Percentiles rank a stretch among this genome's conserved stretches.
These are phyloP conservation scores for Alectura lathami DNA, from an alignment of 2,113 vertebrate genomes.

Conservation along the genomic window DNA sequence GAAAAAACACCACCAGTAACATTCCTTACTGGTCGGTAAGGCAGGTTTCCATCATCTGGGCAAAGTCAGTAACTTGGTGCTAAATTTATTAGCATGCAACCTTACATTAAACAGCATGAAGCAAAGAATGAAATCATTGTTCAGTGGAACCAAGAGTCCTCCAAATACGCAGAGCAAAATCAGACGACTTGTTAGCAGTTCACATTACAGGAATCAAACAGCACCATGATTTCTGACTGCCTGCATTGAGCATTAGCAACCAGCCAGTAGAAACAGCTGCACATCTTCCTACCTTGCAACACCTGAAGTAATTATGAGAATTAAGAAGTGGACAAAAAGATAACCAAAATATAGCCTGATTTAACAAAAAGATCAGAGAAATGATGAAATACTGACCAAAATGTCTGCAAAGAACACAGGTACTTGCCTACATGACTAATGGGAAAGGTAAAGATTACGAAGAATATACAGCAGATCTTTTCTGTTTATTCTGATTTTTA, in stretches of 20 bases:
- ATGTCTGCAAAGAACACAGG: not conserved
- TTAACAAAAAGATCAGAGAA: not conserved
- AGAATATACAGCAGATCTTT: not conserved
- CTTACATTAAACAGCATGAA: not conserved
- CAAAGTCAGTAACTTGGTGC: constrained; percentile 1
- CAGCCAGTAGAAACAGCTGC: not conserved
- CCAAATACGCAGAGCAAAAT: not conserved
- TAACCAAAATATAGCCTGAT: not conserved
- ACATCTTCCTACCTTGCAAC: not conserved
- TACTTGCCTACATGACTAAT: constrained; percentile 6
- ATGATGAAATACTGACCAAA: not conserved
- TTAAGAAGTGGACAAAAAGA: not conserved
- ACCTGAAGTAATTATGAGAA: not conserved
- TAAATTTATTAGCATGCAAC: constrained; percentile 33
- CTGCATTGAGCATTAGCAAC: not conserved
- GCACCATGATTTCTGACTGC: not conserved
- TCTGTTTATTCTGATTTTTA: constrained; percentile 1
- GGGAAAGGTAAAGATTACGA: not conserved
- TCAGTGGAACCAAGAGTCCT: not conserved
- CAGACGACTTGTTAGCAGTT: not conserved
- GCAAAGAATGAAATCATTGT: constrained; percentile 9
- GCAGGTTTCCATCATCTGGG: constrained; percentile 25
- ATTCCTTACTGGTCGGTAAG: constrained; percentile 6
- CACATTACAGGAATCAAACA: not conserved
- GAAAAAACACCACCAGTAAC: constrained; percentile 16